Conservation (phyloP, 2,113 vertebrate species). For the Eclectus roratus region DNA sequence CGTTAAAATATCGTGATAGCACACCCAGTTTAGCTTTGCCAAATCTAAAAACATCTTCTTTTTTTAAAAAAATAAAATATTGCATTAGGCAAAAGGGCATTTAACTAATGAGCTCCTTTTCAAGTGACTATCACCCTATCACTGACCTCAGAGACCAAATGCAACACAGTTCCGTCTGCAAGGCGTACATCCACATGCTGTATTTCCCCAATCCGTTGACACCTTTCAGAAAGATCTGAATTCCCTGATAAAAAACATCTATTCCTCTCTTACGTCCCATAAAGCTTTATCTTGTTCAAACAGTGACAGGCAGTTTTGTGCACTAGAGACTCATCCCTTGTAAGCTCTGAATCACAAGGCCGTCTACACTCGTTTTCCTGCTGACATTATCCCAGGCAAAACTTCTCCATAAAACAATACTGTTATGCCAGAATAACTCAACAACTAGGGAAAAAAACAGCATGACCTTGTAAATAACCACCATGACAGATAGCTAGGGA, state of each 20-base stretch:
- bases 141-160: background rate
- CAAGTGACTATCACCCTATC: background rate
- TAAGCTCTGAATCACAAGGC: background rate
- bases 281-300: background rate
- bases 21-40: background rate
- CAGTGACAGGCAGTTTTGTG: background rate
- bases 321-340: background rate
- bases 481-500: background rate
- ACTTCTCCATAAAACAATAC: background rate
- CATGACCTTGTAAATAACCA: constrained; percentile 7
- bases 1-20: background rate
- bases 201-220: background rate
- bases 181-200: background rate
- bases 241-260: background rate
- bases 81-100: background rate
- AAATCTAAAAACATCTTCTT: background rate
- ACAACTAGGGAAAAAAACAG: background rate
- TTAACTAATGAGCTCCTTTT: background rate
- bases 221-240: background rate
- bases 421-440: background rate
- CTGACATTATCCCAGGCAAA: background rate
- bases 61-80: background rate
- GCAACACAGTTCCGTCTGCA: background rate
- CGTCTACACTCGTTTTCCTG: background rate
- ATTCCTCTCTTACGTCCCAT: background rate